phyloP scores from a whole-genome alignment of 2,797 vertebrate genomes.

The Loriculus beryllinus region DNA sequence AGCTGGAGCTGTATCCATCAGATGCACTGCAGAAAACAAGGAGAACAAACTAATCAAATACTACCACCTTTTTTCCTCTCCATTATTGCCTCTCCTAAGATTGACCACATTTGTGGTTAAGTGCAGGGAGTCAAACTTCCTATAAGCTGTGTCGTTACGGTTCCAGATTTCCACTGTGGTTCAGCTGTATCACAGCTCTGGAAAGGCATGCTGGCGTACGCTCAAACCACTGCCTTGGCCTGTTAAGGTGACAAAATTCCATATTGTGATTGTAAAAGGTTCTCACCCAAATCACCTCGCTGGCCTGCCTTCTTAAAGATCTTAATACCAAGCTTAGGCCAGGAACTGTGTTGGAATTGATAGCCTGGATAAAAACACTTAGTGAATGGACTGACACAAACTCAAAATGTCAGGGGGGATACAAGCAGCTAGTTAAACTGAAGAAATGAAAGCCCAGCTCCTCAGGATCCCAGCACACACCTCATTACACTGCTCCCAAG shows the following conservation, averaged over 20 bases:
- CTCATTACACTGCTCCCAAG: background rate
- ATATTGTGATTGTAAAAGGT: background rate
- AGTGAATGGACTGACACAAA: background rate
- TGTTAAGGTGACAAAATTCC: background rate
- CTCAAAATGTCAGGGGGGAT: background rate
- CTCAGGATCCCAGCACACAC: background rate
- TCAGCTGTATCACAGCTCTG: slow-evolving; percentile 22
- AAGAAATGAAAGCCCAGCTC: background rate
- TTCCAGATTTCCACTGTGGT: slow-evolving; percentile 66
- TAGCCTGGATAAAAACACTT: background rate
- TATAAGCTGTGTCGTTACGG: background rate
- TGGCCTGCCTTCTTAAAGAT: background rate
- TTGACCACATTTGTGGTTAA: slow-evolving; percentile 65
- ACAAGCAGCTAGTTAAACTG: background rate
- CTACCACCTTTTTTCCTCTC: slow-evolving; percentile 59
- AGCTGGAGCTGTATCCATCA: background rate
- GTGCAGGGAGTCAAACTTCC: slow-evolving; percentile 57
- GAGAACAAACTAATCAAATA: slow-evolving; percentile 35
- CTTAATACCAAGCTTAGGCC: background rate
- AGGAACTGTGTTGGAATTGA: background rate
- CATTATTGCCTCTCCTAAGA: background rate
- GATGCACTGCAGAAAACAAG: background rate
- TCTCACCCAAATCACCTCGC: rapidly evolving
- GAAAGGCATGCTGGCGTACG: background rate
- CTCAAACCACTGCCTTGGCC: background rate